Percentiles rank a stretch among this genome's conserved stretches.
phyloP scores from a whole-genome alignment of 2,797 vertebrate genomes.

The Argya squamiceps region DNA sequence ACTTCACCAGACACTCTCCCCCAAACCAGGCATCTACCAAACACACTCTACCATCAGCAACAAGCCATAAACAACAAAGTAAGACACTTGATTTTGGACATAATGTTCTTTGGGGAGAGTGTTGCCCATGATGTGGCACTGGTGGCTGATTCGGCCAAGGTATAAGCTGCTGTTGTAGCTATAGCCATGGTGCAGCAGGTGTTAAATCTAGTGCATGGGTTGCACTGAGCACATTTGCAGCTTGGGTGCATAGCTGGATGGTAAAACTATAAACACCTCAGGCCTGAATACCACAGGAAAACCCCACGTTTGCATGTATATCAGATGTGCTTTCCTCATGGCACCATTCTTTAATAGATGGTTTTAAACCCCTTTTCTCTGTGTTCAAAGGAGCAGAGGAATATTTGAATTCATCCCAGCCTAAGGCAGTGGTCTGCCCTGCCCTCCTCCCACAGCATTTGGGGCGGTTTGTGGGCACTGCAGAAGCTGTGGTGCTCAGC shows the following conservation, averaged over 20 bases:
- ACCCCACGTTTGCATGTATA: not conserved
- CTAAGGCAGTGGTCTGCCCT: not conserved
- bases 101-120: not conserved
- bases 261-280: conserved; percentile 32
- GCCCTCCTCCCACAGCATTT: not conserved
- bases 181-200: not conserved
- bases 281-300: conserved; percentile 59
- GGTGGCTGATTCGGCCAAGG: no score
- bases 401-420: not conserved
- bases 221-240: not conserved
- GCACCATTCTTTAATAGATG: not conserved
- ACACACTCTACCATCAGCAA: not conserved
- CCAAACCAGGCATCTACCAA: not conserved
- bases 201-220: not conserved
- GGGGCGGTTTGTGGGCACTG: not conserved
- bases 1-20: not conserved
- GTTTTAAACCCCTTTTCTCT: not conserved
- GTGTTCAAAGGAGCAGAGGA: not conserved
- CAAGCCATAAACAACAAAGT: not conserved
- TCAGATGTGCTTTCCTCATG: conserved; percentile 13
- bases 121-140: not conserved
- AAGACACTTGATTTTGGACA: not conserved
- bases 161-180: not conserved
- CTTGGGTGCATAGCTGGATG: not conserved
- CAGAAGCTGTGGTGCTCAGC: not conserved